Base-by-base conservation (phyloP, 1,140 invertebrate genomes). In the Drosophila eugracilis region DNA sequence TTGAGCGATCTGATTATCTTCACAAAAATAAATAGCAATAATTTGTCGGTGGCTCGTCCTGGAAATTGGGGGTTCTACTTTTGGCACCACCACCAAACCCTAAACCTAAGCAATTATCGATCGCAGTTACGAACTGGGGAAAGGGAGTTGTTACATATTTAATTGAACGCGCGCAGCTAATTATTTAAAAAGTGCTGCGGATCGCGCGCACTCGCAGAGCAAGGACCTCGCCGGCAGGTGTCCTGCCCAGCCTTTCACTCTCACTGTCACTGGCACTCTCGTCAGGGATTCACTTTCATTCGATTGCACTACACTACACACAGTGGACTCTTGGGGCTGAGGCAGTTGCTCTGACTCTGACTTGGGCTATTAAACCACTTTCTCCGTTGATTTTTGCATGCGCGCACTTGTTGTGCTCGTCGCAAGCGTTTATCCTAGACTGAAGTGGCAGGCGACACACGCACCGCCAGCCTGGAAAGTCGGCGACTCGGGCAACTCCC, bases 401-500 rank as follows among this genome's bases (percentile, higher is more conserved):
- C 88, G 85, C 83, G 79, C 90, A 90, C 90, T 90, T 91, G 90
- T 91, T 91, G 90, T 91, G 90, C 88, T 75, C 78, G 74, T 73
- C 78, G 77, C 79, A 90, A 91, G 77, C 88, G 90, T 91, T 91
- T 91, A 90, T 86, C 90, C 90, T 91, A 91, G 88, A 91, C 90
- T 91, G 88, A 90, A 78, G 60, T 60, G 66, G 47, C 62, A 66
- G 30, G 70, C 69, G 75, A 70, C 54, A 70, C 54, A 50, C 67
- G 66, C 69, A 78, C 59, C 45, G 60, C 17, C 41, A 28, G 48
- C 37, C 78, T 86, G 83, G 81, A 85, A 85, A 52, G 75, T 60
- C 30, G 59, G 54, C 55, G 63, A 24, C 42, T 41, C 48, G 37
- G 44, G 58, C 57, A 58, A 83, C 80, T 36, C 80, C 75, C 66